A percentile compares a stretch with the other conserved stretches of the same genome.
Conservation (phyloP, 1,140 invertebrate species). For the Zaprionus lachaisei region DNA sequence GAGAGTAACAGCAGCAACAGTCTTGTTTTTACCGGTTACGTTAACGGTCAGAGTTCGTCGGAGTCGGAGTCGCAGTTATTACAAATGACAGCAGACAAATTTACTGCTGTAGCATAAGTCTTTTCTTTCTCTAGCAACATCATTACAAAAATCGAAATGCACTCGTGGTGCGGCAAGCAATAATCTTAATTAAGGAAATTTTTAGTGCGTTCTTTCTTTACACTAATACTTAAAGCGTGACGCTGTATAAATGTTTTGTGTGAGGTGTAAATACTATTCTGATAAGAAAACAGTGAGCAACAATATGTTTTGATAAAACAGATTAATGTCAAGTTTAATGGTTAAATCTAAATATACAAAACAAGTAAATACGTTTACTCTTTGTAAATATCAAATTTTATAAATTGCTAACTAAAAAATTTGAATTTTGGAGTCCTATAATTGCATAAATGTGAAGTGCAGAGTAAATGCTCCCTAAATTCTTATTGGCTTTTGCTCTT, state of each 20-base stretch:
- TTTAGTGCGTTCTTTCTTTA: conserved; percentile 10
- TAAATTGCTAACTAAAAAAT: conserved; percentile 1
- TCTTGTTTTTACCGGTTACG: conserved; percentile 54
- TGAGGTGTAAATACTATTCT: conserved; percentile 35
- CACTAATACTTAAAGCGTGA: conserved; percentile 4
- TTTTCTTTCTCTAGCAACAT: conserved; percentile 12
- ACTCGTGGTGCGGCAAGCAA: conserved; percentile 13
- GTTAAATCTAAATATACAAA: neutral
- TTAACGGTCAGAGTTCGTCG: conserved; percentile 44
- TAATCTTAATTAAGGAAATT: conserved; percentile 13
- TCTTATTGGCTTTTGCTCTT: conserved; percentile 6
- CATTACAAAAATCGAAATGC: conserved; percentile 23
- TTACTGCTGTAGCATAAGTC: conserved; percentile 6
- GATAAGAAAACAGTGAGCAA: conserved; percentile 37
- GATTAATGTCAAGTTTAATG: conserved; percentile 18
- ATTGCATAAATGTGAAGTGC: conserved; percentile 10
- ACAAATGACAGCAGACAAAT: conserved; percentile 19
- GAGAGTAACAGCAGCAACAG: conserved; percentile 47
- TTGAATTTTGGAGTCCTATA: neutral
- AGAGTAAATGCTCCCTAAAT: conserved; percentile 8
- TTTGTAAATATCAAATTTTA: conserved; percentile 1
- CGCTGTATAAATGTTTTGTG: conserved; percentile 7
- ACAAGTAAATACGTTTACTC: conserved; percentile 20
- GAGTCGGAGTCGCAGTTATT: conserved; percentile 33
- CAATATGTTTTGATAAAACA: conserved; percentile 27